Evolutionary conservation across 2,888 invertebrate genomes (phyloP).

Genomic region (Nomada goodeniana): DNA sequence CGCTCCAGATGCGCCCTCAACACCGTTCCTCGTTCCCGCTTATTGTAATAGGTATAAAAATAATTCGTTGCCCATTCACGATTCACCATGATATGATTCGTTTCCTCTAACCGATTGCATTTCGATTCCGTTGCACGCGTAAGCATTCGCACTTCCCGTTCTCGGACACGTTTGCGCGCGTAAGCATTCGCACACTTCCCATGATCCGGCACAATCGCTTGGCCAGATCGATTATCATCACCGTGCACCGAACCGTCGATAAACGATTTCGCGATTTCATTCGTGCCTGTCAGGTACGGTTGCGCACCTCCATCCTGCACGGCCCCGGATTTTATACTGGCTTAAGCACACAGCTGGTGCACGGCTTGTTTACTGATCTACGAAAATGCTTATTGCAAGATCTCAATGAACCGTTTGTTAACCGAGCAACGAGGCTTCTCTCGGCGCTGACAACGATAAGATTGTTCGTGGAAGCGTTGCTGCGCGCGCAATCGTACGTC

Average conservation of each 20-base stretch:
- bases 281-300: background rate
- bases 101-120: background rate
- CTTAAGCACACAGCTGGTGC: background rate
- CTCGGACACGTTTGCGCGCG: background rate
- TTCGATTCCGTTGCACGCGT: background rate
- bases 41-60: background rate
- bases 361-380: background rate
- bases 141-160: background rate
- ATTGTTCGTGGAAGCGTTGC: background rate
- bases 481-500: constrained; percentile 1
- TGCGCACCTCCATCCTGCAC: background rate
- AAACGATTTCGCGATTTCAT: background rate
- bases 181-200: too few relatives aligned
- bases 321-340: background rate
- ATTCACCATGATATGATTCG: background rate
- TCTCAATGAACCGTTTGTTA: constrained; percentile 1
- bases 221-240: background rate
- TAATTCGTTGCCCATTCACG: background rate
- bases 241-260: background rate
- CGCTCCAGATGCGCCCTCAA: background rate
- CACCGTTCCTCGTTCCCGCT: background rate
- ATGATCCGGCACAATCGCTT: background rate
- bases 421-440: background rate
- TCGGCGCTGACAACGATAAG: background rate
- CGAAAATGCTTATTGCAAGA: background rate